phyloP scores from a whole-genome alignment of 1,140 invertebrate species.

The Eriocheir sinensis region DNA sequence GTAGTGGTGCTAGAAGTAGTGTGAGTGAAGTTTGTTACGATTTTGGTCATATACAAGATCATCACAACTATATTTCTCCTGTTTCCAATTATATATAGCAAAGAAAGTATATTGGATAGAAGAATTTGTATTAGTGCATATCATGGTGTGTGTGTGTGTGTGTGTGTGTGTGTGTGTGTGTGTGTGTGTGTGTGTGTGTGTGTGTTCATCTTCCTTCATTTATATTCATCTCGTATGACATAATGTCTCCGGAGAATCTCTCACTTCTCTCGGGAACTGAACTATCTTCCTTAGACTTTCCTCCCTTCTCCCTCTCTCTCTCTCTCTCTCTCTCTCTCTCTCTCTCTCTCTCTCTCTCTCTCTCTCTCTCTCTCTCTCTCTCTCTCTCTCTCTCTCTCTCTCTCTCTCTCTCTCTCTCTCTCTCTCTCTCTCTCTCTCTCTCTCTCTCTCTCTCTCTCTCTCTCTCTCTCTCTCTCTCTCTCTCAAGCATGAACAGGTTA shows the following conservation, averaged over 20 bases:
- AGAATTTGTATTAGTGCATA: too few relatives aligned
- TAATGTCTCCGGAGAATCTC: too few relatives aligned
- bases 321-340: background rate
- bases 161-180: too few relatives aligned
- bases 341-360: background rate
- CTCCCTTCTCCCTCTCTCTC: background rate
- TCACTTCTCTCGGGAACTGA: too few relatives aligned
- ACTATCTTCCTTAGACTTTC: too few relatives aligned
- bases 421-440: background rate
- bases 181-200: too few relatives aligned
- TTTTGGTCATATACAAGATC: background rate
- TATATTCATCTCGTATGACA: too few relatives aligned
- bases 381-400: background rate
- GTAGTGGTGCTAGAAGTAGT: background rate
- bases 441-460: slow-evolving; percentile 39
- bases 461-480: slow-evolving; percentile 22
- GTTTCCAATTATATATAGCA: too few relatives aligned
- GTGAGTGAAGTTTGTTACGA: background rate
- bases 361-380: background rate
- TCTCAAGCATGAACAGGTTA: background rate
- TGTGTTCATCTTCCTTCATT: too few relatives aligned
- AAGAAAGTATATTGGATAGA: too few relatives aligned
- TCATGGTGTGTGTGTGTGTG: too few relatives aligned
- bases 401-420: background rate
- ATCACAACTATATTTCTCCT: too few relatives aligned